phyloP scores from a whole-genome alignment of 1,140 invertebrate species.

The Lethocerus indicus region DNA sequence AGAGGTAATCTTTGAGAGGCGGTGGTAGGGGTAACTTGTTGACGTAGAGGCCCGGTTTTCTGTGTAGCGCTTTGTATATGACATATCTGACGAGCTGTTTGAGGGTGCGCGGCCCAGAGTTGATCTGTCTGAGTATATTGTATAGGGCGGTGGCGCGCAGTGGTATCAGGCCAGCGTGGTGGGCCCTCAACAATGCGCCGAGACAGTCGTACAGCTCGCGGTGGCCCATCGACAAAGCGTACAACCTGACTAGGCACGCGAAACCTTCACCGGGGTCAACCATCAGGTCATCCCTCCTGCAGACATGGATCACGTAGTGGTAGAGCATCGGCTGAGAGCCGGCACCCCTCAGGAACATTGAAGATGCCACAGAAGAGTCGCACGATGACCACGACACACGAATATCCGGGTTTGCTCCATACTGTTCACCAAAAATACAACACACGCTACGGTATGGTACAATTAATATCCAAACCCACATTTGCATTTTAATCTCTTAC shows the following conservation, averaged over 20 bases:
- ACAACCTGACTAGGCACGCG: constrained; percentile 43
- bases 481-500: constrained; percentile 20
- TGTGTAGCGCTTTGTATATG: constrained; percentile 40
- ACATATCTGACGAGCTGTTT: constrained; percentile 45
- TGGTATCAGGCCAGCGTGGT: constrained; percentile 45
- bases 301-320: constrained; percentile 48
- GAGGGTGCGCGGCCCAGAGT: constrained; percentile 39
- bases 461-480: constrained; percentile 16
- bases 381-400: constrained; percentile 17
- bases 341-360: constrained; percentile 9
- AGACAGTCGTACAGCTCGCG: constrained; percentile 40
- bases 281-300: constrained; percentile 45
- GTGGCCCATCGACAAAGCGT: constrained; percentile 49
- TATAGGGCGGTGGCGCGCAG: constrained; percentile 41
- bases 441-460: background rate
- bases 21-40: constrained; percentile 46
- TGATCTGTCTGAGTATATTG: constrained; percentile 37
- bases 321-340: constrained; percentile 28
- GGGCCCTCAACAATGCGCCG: constrained; percentile 37
- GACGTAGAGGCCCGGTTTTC: constrained; percentile 40
- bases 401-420: constrained; percentile 44
- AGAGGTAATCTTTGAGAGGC: constrained; percentile 46
- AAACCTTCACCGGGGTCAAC: constrained; percentile 41
- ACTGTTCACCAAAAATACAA: constrained; percentile 19
- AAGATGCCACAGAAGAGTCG: constrained; percentile 15